Conservation (phyloP, 2,888 invertebrate species). For the Leucoptera coffeella region DNA sequence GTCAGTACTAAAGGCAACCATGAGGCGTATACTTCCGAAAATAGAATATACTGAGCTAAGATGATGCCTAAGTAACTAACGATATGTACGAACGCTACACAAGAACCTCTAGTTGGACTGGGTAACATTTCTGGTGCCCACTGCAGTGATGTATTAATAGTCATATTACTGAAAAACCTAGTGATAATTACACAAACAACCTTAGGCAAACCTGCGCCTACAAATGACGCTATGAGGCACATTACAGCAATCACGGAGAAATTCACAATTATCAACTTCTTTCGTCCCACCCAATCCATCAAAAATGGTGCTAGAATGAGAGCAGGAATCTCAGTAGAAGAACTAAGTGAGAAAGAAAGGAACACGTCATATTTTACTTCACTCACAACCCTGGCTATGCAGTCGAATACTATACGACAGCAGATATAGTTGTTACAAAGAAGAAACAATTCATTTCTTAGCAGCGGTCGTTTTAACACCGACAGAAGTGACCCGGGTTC, state of each 20-base stretch:
- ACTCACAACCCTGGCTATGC: conserved; percentile 5
- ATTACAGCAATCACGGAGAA: conserved; percentile 3
- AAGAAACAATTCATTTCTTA: conserved; percentile 5
- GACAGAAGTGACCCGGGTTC: conserved; percentile 2
- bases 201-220: conserved; percentile 4
- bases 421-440: conserved; percentile 5
- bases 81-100: conserved; percentile 4
- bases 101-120: conserved; percentile 5
- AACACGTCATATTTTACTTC: conserved; percentile 5
- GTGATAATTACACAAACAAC: conserved; percentile 6
- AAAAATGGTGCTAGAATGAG: conserved; percentile 5
- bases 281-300: conserved; percentile 6
- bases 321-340: conserved; percentile 6
- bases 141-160: conserved; percentile 5
- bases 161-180: conserved; percentile 6
- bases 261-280: conserved; percentile 2
- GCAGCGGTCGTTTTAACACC: conserved; percentile 3
- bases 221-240: conserved; percentile 4
- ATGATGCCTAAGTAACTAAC: conserved; percentile 4
- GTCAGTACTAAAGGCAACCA: conserved; percentile 6
- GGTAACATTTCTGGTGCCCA: conserved; percentile 7
- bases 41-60: conserved; percentile 5
- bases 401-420: conserved; percentile 5
- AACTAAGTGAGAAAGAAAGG: conserved; percentile 6
- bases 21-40: conserved; percentile 3